Evolutionary conservation across 2,113 vertebrate species (phyloP), one percentile per base, ranked within the genome.

Genomic region (Amphiprion ocellaris): DNA sequence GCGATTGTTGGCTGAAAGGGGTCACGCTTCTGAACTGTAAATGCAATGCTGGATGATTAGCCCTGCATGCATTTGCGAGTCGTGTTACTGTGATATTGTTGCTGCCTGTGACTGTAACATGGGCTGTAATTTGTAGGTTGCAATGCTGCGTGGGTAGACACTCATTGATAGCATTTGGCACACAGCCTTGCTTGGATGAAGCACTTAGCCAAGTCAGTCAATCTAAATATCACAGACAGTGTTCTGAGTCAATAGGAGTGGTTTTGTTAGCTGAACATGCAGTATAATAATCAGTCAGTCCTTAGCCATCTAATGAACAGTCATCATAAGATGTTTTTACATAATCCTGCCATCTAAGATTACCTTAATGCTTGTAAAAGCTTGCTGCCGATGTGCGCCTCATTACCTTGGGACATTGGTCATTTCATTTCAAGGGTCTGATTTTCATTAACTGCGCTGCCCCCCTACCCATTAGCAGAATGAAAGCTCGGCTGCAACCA

Each of bases 351-450:
- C 88, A 90, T 90, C 84, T 82, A 67, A 92, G 83, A 91, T 89
- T 82, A 92, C 91, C 87, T 85, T 90, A 85, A 86, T 91, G 93
- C 92, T 74, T 89, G 92, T 94, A 88, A 88, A 89, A 83, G 84
- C 88, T 73, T 28, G 67, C 84, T 56, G 80, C 71, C 46, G 84
- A 90, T 87, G 79, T 87, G 85, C 78, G 87, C 91, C 88, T 94
- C 92, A 93, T 95, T 94, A 90, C 90, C 91, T 92, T 87, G 79
- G 87, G 89, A 92, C 87, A 90, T 90, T 90, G 94, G 92, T 94
- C 93, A 94, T 92, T 94, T 91, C 89, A 94, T 95, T 94, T 94
- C 93, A 92, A 92, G 91, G 90, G 74, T 83, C 75, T 92, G 92
- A 89, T 94, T 94, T 95, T 95, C 94, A 95, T 95, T 94, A 94